Percentiles rank a stretch among this genome's conserved stretches.
Evolutionary conservation across 2,113 vertebrate genomes (phyloP).

Genomic region (Pimephales promelas): DNA sequence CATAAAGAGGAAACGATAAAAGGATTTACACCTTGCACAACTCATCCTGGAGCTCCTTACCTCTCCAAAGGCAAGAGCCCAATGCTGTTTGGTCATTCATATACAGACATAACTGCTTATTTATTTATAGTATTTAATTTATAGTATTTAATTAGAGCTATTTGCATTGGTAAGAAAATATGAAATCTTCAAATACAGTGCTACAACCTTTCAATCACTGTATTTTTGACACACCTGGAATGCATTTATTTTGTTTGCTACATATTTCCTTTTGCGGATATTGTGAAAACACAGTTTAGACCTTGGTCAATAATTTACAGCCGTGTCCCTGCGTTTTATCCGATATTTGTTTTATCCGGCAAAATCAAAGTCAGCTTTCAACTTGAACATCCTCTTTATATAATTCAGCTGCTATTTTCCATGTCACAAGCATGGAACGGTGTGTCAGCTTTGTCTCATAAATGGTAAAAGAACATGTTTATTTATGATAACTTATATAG

Average conservation of each 20-base stretch:
- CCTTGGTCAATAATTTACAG: not conserved
- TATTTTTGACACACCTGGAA: not conserved
- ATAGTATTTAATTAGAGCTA: no score
- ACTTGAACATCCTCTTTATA: not conserved
- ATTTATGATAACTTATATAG: not conserved
- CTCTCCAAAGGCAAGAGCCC: constrained; percentile 39
- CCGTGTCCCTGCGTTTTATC: not conserved
- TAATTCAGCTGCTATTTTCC: not conserved
- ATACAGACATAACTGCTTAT: not conserved
- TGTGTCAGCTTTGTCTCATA: not conserved
- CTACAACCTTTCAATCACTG: not conserved
- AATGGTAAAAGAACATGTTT: not conserved
- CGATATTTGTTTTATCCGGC: not conserved
- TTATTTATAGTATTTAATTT: not conserved
- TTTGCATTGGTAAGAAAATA: not conserved
- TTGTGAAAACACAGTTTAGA: not conserved
- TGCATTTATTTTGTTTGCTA: not conserved
- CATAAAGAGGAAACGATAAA: constrained; percentile 72
- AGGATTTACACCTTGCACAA: constrained; percentile 72
- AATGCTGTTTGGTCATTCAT: constrained; percentile 60
- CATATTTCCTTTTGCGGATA: not conserved
- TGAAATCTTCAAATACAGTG: not conserved
- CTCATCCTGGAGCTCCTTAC: constrained; percentile 67
- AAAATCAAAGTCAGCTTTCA: not conserved
- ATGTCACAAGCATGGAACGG: not conserved